Percentiles rank a stretch among this genome's conserved stretches.
These are phyloP conservation scores for Eulemur albifrons DNA, from an alignment of 2,797 vertebrate genomes.

Conservation along the genomic window DNA sequence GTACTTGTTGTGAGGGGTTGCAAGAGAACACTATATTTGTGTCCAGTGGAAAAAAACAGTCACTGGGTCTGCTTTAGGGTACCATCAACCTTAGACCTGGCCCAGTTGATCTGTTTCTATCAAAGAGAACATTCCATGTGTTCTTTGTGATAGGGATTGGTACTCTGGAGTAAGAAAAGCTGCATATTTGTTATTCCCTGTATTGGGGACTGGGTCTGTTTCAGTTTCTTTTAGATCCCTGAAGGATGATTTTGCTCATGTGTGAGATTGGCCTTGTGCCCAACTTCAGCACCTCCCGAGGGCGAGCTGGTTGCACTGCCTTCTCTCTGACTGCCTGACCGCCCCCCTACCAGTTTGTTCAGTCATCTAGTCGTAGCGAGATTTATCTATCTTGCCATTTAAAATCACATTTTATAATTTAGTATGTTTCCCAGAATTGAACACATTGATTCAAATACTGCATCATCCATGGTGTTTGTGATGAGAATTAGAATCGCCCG, in stretches of 20 bases:
- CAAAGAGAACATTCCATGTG: accelerated
- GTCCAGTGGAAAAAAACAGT: not conserved
- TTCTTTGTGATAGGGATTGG: not conserved
- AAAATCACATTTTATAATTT: not conserved
- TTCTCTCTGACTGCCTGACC: not conserved
- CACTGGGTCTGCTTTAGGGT: not conserved
- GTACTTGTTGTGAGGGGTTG: slow-evolving; percentile 38
- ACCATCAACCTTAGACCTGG: not conserved
- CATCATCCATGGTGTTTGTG: not conserved
- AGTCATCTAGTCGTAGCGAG: not conserved
- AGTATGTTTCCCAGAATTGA: not conserved
- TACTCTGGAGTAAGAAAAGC: not conserved
- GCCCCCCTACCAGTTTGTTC: not conserved
- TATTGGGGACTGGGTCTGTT: not conserved
- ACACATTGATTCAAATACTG: not conserved
- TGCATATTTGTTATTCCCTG: not conserved
- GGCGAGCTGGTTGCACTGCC: not conserved
- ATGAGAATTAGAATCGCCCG: not conserved
- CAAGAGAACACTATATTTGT: not conserved
- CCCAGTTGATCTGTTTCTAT: not conserved
- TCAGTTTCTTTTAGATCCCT: not conserved
- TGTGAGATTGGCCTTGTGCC: not conserved
- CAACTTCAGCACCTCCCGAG: not conserved
- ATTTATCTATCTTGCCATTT: not conserved
- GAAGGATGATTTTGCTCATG: not conserved